Base-by-base conservation (phyloP, 2,888 invertebrate species). In the Timandra comae region DNA sequence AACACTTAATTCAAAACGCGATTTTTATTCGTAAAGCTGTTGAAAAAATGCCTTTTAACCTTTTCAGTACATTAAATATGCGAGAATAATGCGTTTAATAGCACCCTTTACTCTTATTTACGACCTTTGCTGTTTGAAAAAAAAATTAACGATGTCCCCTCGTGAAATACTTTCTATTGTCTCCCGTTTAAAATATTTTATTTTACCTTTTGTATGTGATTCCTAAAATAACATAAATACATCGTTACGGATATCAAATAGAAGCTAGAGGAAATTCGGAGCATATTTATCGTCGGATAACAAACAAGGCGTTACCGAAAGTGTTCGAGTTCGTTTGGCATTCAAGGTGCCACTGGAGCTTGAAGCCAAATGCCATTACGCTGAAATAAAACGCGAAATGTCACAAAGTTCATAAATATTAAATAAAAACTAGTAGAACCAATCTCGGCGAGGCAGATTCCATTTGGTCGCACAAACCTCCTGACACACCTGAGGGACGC, bases 81-180 rank as follows among this genome's bases (percentile, higher is more conserved):
- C 76, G 77, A 66, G 74, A 79, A 78, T 81, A 81, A 81, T 81
- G 77, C 79, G 77, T 79, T 82, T 84, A 82, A 84, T 81, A 77
- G 80, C 79, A 77, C 81, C 82, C 77, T 80, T 82, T 76, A 80
- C 74, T 63, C 71, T 77, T 79, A 82, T 82, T 82, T 81, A 84
- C 62, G 76, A 67, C 67, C 70, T 62, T 47, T 63, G 56, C 60
- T 63, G 61, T 63, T 74, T 63, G 59, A 71, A 78, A 81, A 70
- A 80, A 78, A 78, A 75, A 81, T 75, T 75, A 78, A 80, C 72
- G 73, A 57, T 71, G 65, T 65, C 69, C 81, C 64, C 61, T 64
- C 42, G 56, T 61, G 56, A 60, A 69, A 63, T 65, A 62, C 58
- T 59, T 60, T 58, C 68, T 59, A 76, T 80, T 79, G 80, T 79